Conservation (phyloP, 2,888 invertebrate species). For the Andrena minutula region DNA sequence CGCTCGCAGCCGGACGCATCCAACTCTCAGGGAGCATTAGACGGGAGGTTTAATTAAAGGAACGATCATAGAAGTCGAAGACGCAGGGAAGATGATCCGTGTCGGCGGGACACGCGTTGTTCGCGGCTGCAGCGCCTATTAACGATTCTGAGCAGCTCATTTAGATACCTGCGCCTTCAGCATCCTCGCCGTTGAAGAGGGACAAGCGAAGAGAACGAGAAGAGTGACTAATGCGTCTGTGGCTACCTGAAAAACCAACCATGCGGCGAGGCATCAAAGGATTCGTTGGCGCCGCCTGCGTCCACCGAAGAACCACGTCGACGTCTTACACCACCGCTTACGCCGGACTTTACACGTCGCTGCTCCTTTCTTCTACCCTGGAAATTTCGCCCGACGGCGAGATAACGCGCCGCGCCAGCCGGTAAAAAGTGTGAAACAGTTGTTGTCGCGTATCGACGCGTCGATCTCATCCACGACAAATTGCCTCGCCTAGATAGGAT, state of each 20-base stretch:
- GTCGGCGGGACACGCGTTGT: constrained; percentile 76
- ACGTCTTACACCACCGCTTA: constrained; percentile 63
- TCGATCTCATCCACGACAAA: constrained; percentile 43
- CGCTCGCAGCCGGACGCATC: not conserved
- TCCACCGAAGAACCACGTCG: constrained; percentile 65
- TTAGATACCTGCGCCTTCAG: constrained; percentile 75
- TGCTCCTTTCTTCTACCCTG: constrained; percentile 49
- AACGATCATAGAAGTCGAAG: not conserved
- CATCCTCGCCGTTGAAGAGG: constrained; percentile 60
- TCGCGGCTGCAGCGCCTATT: constrained; percentile 76
- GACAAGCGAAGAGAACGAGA: constrained; percentile 73
- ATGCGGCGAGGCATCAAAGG: constrained; percentile 83
- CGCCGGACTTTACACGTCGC: constrained; percentile 59
- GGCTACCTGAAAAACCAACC: constrained; percentile 84
- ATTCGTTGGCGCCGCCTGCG: constrained; percentile 83
- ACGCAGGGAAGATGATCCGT: not conserved
- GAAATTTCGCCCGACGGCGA: constrained; percentile 18
- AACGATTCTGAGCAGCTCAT: constrained; percentile 83
- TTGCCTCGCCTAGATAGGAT: constrained; percentile 9
- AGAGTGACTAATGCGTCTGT: constrained; percentile 85
- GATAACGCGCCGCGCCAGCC: not conserved
- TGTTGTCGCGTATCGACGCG: constrained; percentile 33
- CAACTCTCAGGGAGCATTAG: not conserved
- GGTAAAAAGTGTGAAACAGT: constrained; percentile 17
- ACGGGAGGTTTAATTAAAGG: not conserved